phyloP scores from a whole-genome alignment of 1,140 invertebrate species.

The Delia radicum region DNA sequence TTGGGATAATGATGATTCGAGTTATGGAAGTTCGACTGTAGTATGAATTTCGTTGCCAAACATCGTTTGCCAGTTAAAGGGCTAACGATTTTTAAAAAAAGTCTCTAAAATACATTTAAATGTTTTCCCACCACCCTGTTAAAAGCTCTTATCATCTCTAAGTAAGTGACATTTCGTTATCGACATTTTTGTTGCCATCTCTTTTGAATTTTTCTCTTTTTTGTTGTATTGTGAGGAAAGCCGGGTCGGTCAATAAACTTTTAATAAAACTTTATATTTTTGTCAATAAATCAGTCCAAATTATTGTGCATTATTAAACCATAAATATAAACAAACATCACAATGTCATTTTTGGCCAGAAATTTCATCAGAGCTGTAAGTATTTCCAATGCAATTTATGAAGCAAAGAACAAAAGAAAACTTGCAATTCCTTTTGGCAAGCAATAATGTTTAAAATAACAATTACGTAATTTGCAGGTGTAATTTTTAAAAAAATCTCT shows the following conservation, averaged over 20 bases:
- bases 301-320: neutral
- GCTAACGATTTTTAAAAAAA: too few species aligned
- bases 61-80: too few species aligned
- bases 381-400: neutral
- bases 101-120: too few species aligned
- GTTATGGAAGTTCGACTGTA: too few species aligned
- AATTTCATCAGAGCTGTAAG: slow-evolving; percentile 46
- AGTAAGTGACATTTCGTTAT: too few species aligned
- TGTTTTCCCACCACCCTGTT: too few species aligned
- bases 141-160: too few species aligned
- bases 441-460: neutral
- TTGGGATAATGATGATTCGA: too few species aligned
- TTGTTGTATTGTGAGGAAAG: neutral
- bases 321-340: neutral
- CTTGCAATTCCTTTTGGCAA: neutral
- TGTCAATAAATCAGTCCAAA: neutral
- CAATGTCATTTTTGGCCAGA: slow-evolving; percentile 48
- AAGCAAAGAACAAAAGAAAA: neutral
- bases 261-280: neutral
- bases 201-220: neutral
- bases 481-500: slow-evolving; percentile 39
- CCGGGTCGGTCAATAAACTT: neutral
- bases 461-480: neutral
- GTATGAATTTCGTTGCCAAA: too few species aligned
- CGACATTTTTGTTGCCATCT: neutral